phyloP scores from a whole-genome alignment of 2,888 invertebrate species.

The Rhogogaster chlorosoma region DNA sequence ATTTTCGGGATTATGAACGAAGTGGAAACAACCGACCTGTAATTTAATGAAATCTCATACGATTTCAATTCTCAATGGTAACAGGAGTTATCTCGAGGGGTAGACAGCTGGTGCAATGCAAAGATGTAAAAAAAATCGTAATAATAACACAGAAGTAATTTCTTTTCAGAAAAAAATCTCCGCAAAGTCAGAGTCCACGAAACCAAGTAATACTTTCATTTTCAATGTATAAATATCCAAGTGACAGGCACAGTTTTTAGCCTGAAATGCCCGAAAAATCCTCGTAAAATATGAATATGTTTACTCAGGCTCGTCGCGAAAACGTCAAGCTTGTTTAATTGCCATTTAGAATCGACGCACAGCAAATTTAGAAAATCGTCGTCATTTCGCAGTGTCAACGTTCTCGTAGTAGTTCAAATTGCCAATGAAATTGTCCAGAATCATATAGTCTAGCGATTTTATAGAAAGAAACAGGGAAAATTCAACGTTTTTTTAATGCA shows the following conservation, averaged over 20 bases:
- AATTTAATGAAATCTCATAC: not conserved
- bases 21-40: not conserved
- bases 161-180: not conserved
- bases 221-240: slow-evolving; percentile 13
- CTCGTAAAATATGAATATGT: not conserved
- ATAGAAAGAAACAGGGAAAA: not conserved
- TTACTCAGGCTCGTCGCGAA: not conserved
- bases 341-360: not conserved
- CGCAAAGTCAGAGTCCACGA: not conserved
- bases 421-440: not conserved
- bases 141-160: not conserved
- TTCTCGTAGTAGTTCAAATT: not conserved
- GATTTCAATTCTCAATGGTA: not conserved
- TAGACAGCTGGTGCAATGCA: not conserved
- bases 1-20: not conserved
- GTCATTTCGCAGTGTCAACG: not conserved
- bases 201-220: not conserved
- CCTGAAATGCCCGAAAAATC: not conserved
- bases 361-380: not conserved
- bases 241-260: not conserved
- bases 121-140: not conserved
- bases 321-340: not conserved
- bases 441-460: not conserved
- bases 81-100: not conserved
- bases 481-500: not conserved